Evolutionary conservation across 2,797 vertebrate species (phyloP), one percentile per base, ranked within the genome.

Genomic region (Rousettus madagascariensis): DNA sequence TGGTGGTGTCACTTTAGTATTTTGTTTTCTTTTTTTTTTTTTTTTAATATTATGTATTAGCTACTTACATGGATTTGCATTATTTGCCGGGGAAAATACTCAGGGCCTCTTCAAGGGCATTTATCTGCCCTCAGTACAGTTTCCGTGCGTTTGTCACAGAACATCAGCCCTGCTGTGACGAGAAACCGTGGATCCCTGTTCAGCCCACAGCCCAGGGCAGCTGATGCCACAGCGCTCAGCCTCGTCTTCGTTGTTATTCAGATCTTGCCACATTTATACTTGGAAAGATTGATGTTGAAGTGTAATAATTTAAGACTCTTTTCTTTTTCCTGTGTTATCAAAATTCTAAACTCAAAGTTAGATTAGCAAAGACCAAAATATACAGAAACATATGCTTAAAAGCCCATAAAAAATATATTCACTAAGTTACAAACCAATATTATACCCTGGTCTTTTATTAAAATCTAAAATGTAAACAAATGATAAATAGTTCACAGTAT

Each of bases 121-220:
- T 57, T n/a, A 5, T 5, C 30, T n/a, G 8, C 57, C 41, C 4
- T 71, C 13, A 46, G 2, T 20, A 38, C 26, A 94, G 30, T 20
- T 46, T 16, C 8, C 69, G 7, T 4, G 10, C 15, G 3, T 71
- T 84, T 22, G 5, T 16, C 24, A 5, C 6, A 49, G 13, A 41
- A n/a, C 0, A 0, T 66, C 22, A 19, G n/a, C 16, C 16, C 33
- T 8, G 55, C 46, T 41, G 5, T 51, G 26, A 1, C 30, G 28
- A 15, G 69, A 65, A 41, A 36, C 46, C 13, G 1, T 2, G 41
- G 30, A n/a, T 30, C 49, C 78, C 12, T 74, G 49, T 51, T 43
- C 11, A 16, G 0, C 22, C n/a, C 33, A 13, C 41, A 20, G 22
- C 22, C 4, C 0, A 4, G 7, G 1, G 15, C 3, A 9, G 30